Evolutionary conservation across 1,140 invertebrate species (phyloP).

Genomic region (Holotrichia oblita): DNA sequence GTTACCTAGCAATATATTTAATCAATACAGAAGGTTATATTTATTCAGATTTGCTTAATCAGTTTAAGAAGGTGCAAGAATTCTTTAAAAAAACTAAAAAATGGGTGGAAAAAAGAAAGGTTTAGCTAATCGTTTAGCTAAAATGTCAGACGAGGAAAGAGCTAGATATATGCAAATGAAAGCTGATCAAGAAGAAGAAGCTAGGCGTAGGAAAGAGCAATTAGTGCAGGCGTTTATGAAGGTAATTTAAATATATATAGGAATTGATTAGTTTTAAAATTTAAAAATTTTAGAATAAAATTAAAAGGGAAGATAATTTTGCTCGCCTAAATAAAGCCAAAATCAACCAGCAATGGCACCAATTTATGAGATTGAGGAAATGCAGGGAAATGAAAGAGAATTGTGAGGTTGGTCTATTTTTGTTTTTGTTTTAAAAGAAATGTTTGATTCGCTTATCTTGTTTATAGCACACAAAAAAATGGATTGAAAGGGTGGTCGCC

Average conservation of each 20-base stretch:
- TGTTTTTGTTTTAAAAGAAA: neutral
- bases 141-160: slow-evolving; percentile 84
- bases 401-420: slow-evolving; percentile 63
- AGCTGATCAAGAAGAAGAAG: slow-evolving; percentile 81
- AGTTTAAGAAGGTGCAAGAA: no score
- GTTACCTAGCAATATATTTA: no score
- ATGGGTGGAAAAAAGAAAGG: slow-evolving; percentile 68
- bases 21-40: no score
- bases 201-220: slow-evolving; percentile 77
- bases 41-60: no score
- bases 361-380: slow-evolving; percentile 77
- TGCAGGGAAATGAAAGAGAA: slow-evolving; percentile 75
- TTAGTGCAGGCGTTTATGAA: slow-evolving; percentile 80
- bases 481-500: slow-evolving; percentile 69
- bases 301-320: slow-evolving; percentile 81
- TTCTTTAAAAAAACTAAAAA: neutral
- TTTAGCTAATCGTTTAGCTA: slow-evolving; percentile 77
- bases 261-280: neutral
- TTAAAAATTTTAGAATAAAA: slow-evolving; percentile 69
- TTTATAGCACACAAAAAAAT: slow-evolving; percentile 65
- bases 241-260: slow-evolving; percentile 62
- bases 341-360: slow-evolving; percentile 85
- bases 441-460: neutral
- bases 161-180: slow-evolving; percentile 80
- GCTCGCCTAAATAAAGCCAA: slow-evolving; percentile 81